Evolutionary conservation across 1,140 invertebrate genomes (phyloP), one percentile per base, ranked within the genome.

Genomic region (Tetragonula clypearis): DNA sequence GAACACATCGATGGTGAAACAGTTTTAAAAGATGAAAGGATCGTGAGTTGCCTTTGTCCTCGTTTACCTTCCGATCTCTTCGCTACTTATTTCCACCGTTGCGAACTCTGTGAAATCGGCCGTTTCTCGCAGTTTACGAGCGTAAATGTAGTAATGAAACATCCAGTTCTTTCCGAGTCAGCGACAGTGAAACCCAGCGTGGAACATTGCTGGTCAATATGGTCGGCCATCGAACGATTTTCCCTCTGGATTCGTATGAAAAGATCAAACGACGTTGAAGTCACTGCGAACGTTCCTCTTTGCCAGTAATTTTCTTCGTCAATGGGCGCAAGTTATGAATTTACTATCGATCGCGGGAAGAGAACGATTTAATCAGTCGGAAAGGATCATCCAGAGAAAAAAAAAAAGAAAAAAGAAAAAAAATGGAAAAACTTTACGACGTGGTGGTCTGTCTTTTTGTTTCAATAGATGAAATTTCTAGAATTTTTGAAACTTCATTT

Each of bases 11-110:
- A 62, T 62, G 12, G 23, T n/a, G 14, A n/a, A n/a, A 62, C n/a
- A 62, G 14, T 62, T 62, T 62, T 3, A 3, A n/a, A 62, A 62
- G n/a, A 66, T 15, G 26, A n/a, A 17, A 30, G 65, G 4, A 19
- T 30, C 41, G 41, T 49, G 41, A 8, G 8, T 19, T 56, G 15
- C 26, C 55, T 75, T 58, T 78, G 65, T 87, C 65, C 80, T 89
- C 81, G 87, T 89, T 89, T 88, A 86, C 78, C 81, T 81, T 56
- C 56, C 78, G 53, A 74, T 81, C 78, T 71, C 62, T 30, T 30
- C n/a, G 62, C n/a, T 75, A 76, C 71, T 71, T 82, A 68, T 21
- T 60, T 68, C 65, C 81, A 53, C 60, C 56, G 72, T 71, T 60
- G 35, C 35, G 6, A n/a, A 2, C n/a, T 21, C 35, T 53, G 75